Conservation (phyloP, 2,888 invertebrate genomes). For the Candidula unifasciata region DNA sequence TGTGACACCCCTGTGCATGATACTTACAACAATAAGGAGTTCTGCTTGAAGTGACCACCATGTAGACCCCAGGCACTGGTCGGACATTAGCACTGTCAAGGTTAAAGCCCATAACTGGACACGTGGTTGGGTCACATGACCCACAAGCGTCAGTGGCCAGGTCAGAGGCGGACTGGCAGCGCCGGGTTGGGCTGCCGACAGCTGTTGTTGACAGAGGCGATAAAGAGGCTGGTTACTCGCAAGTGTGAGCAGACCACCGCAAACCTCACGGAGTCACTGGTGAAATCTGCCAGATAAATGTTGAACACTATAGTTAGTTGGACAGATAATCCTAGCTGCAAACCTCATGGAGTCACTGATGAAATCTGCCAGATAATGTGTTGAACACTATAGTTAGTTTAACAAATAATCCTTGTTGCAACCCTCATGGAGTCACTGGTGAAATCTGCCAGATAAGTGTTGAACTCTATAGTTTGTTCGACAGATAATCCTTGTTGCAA, state of each 20-base stretch:
- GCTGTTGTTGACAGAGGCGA: constrained; percentile 33
- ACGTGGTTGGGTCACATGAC: background rate
- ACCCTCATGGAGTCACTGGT: no score
- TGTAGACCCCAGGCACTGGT: background rate
- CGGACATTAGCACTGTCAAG: background rate
- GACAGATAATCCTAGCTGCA: no score
- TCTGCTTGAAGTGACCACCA: background rate
- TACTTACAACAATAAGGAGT: constrained; percentile 16
- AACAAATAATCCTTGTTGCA: no score
- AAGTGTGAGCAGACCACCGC: constrained; percentile 39
- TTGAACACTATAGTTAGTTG: no score
- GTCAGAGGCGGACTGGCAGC: constrained; percentile 2
- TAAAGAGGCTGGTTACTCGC: constrained; percentile 39
- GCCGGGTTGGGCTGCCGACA: constrained; percentile 19
- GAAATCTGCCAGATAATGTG: no score
- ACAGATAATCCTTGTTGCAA: no score
- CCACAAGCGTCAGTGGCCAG: background rate
- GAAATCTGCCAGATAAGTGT: no score
- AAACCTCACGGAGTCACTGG: background rate
- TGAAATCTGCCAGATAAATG: background rate
- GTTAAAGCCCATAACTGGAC: constrained; percentile 41
- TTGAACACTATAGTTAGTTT: no score
- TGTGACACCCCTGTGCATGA: no score
- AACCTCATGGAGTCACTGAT: no score
- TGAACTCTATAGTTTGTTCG: no score